A percentile compares a stretch with the other conserved stretches of the same genome.
These are phyloP conservation scores for Hiodon tergisus DNA, from an alignment of 2,113 vertebrate species.

Conservation along the genomic window DNA sequence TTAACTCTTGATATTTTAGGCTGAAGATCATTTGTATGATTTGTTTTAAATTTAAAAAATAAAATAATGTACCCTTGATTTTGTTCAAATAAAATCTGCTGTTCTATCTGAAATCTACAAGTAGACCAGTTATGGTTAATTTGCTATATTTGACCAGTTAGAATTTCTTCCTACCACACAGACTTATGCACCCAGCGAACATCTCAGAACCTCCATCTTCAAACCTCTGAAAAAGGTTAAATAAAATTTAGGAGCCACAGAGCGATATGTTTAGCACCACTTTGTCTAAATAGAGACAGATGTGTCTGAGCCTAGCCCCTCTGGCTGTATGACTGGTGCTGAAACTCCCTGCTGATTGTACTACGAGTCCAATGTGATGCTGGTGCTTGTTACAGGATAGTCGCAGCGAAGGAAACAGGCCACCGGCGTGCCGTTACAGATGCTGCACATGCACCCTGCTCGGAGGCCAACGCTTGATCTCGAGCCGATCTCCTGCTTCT, in stretches of 20 bases:
- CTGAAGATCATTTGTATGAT: not conserved
- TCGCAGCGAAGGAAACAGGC: not conserved
- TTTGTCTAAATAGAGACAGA: not conserved
- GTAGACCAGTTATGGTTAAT: not conserved
- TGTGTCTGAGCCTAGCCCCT: not conserved
- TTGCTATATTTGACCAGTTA: too few relatives aligned
- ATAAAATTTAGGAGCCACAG: too few relatives aligned
- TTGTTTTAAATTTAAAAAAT: not conserved
- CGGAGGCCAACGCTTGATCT: not conserved
- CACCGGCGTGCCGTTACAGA: not conserved
- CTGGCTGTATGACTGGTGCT: not conserved
- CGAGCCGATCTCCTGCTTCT: not conserved
- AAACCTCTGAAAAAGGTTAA: too few relatives aligned
- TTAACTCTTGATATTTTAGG: conserved; percentile 10
- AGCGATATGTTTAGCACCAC: not conserved
- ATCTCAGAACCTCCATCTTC: too few relatives aligned
- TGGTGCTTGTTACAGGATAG: not conserved
- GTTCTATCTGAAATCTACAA: not conserved
- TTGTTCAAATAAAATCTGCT: not conserved
- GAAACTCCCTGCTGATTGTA: not conserved
- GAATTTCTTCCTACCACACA: too few relatives aligned
- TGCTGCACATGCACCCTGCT: not conserved
- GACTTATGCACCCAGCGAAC: too few relatives aligned
- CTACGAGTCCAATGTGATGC: not conserved
- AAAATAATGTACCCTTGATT: too few relatives aligned